Evolutionary conservation across 2,888 invertebrate genomes (phyloP).

Genomic region (Drosophila atripex): DNA sequence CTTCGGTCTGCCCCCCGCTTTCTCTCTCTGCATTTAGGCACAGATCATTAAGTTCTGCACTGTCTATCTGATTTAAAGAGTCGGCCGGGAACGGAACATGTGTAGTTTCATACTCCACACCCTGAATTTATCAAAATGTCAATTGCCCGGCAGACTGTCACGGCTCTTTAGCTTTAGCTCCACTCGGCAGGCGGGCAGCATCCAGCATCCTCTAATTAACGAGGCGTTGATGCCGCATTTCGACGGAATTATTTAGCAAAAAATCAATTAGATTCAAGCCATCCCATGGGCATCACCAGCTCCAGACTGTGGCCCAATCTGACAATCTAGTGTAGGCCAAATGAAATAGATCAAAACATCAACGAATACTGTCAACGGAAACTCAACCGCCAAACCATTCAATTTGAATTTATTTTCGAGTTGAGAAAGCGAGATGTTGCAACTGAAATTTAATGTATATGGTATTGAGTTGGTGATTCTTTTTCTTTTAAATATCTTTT

Average conservation of each 20-base stretch:
- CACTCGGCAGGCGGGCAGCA: conserved; percentile 31
- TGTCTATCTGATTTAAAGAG: conserved; percentile 72
- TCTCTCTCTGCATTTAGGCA: conserved; percentile 64
- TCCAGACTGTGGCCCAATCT: conserved; percentile 21
- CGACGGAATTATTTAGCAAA: conserved; percentile 27
- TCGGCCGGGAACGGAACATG: conserved; percentile 50
- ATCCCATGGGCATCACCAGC: conserved; percentile 2
- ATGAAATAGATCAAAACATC: conserved; percentile 39
- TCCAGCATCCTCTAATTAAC: conserved; percentile 61
- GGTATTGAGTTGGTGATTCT: background rate
- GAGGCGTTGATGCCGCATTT: conserved; percentile 63
- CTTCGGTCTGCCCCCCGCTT: conserved; percentile 14
- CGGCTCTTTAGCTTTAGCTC: conserved; percentile 43
- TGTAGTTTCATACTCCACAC: conserved; percentile 38
- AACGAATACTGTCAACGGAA: conserved; percentile 22
- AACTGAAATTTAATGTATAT: background rate
- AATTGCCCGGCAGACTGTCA: conserved; percentile 59
- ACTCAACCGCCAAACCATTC: conserved; percentile 18
- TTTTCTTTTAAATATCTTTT: too few relatives aligned
- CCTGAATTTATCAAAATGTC: conserved; percentile 51
- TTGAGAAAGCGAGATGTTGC: background rate
- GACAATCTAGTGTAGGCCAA: conserved; percentile 9
- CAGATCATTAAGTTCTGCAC: conserved; percentile 76
- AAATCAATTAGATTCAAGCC: conserved; percentile 33
- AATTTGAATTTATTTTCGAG: conserved; percentile 2